Evolutionary conservation across 2,888 invertebrate species (phyloP).

Genomic region (Lepidonotus clava): DNA sequence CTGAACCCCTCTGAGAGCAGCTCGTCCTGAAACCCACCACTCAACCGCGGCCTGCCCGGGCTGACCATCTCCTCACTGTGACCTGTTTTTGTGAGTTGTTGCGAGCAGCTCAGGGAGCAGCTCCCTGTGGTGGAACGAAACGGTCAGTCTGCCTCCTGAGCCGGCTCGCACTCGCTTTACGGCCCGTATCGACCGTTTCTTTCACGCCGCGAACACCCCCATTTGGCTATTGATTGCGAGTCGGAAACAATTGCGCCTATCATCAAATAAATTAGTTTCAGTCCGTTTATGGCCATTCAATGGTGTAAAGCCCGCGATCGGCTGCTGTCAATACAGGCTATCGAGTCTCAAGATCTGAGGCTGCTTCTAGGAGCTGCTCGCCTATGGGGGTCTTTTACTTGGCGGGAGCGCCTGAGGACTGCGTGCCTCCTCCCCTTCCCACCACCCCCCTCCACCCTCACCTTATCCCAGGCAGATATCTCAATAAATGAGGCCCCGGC

Average conservation of each 20-base stretch:
- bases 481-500: slow-evolving; percentile 24
- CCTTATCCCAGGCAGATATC: background rate
- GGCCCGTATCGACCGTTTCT: slow-evolving; percentile 38
- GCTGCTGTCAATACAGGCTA: slow-evolving; percentile 4
- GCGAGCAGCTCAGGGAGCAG: no score
- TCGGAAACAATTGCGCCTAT: slow-evolving; percentile 47
- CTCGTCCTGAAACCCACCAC: background rate
- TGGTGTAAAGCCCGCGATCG: slow-evolving; percentile 39
- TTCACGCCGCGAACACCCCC: slow-evolving; percentile 39
- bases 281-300: slow-evolving; percentile 43
- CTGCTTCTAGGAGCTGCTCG: background rate
- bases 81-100: background rate
- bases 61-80: background rate
- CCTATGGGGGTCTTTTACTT: background rate
- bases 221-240: slow-evolving; percentile 47
- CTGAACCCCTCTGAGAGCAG: slow-evolving; percentile 1
- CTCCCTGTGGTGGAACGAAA: slow-evolving; percentile 30
- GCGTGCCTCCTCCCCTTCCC: no score
- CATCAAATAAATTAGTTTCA: slow-evolving; percentile 48
- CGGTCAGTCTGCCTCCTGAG: slow-evolving; percentile 8
- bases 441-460: no score
- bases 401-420: no score
- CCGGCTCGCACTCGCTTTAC: slow-evolving; percentile 17
- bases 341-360: slow-evolving; percentile 6
- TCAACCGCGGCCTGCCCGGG: background rate